Evolutionary conservation across 2,113 vertebrate genomes (phyloP).

Genomic region (Chroicocephalus ridibundus): DNA sequence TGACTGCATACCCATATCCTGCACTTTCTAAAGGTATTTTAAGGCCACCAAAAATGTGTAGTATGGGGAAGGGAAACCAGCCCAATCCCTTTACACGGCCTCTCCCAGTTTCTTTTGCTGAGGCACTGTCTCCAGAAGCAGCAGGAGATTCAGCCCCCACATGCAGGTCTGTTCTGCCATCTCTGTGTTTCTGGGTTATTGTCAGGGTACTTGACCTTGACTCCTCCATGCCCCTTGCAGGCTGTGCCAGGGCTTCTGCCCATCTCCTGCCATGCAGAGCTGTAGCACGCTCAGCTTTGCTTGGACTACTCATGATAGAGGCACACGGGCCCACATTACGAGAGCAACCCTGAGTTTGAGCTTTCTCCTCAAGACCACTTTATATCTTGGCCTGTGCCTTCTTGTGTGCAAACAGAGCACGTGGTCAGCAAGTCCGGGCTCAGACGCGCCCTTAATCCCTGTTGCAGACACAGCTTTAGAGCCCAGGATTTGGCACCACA

Average conservation of each 20-base stretch:
- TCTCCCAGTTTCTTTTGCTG: neutral
- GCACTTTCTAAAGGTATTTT: constrained; percentile 48
- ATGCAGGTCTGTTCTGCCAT: neutral
- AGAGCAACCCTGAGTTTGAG: neutral
- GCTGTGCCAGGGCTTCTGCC: neutral
- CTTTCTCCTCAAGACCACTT: neutral
- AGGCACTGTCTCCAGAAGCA: neutral
- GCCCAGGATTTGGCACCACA: neutral
- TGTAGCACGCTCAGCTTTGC: neutral
- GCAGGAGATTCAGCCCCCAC: neutral
- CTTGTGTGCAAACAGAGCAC: neutral
- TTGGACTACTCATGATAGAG: neutral
- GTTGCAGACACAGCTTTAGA: neutral
- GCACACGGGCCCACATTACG: neutral
- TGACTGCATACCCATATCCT: constrained; percentile 15
- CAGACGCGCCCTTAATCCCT: neutral
- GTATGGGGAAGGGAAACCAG: neutral
- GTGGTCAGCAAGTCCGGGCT: neutral
- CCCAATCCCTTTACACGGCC: neutral
- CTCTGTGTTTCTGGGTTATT: neutral
- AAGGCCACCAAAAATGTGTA: constrained; percentile 39
- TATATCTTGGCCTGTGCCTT: neutral
- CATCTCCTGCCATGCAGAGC: neutral
- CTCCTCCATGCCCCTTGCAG: neutral
- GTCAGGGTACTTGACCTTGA: neutral